Percentiles rank a stretch among this genome's conserved stretches.
phyloP scores from a whole-genome alignment of 2,113 vertebrate genomes.

The Amazona guildingii region DNA sequence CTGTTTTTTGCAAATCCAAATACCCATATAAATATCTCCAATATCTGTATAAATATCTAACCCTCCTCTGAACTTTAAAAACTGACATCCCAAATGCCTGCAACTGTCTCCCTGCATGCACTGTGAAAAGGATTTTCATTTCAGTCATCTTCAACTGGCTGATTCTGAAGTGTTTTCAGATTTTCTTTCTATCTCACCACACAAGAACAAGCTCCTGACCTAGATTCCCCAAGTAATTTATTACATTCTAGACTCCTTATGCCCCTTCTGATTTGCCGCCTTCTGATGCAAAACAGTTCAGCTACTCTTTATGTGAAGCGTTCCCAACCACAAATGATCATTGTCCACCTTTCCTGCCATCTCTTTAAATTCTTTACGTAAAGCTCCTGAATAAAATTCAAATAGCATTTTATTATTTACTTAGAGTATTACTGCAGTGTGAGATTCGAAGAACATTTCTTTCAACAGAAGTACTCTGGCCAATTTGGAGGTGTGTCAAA shows the following conservation, averaged over 20 bases:
- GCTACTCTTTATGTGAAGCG: not conserved
- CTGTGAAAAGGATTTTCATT: not conserved
- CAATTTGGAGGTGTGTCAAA: not conserved
- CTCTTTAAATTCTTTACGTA: not conserved
- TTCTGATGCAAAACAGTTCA: not conserved
- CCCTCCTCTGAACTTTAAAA: not conserved
- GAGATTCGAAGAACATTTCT: not conserved
- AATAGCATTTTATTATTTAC: not conserved
- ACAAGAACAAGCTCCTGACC: not conserved
- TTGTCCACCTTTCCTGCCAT: not conserved
- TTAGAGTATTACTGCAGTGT: not conserved
- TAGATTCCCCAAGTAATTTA: conserved; percentile 24
- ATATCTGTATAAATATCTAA: not conserved
- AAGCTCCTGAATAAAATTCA: not conserved
- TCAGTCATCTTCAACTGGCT: not conserved
- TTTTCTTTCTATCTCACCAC: not conserved
- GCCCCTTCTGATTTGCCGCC: not conserved
- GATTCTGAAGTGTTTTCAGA: not conserved
- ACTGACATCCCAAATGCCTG: not conserved
- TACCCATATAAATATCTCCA: not conserved
- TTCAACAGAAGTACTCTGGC: not conserved
- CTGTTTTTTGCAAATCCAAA: not conserved
- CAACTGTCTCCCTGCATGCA: accelerated
- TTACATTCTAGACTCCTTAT: not conserved
- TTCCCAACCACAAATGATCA: not conserved